phyloP scores from a whole-genome alignment of 2,113 vertebrate genomes.

The Ramphastos sulfuratus region DNA sequence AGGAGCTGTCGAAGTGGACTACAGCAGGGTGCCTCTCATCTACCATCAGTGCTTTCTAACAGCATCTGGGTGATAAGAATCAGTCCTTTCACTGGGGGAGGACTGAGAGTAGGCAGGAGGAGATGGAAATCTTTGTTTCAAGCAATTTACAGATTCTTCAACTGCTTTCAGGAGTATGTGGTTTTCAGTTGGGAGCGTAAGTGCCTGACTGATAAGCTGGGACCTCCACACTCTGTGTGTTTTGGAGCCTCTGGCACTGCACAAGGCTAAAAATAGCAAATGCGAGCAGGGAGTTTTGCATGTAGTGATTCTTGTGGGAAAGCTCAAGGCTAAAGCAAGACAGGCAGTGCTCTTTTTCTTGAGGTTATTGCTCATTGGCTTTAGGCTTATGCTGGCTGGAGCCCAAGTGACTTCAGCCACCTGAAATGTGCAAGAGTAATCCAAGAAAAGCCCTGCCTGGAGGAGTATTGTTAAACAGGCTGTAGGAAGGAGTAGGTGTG shows the following conservation, averaged over 20 bases:
- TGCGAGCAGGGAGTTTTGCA: not conserved
- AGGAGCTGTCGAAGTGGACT: not conserved
- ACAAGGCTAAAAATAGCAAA: not conserved
- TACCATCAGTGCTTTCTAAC: not conserved
- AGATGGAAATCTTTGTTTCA: not conserved
- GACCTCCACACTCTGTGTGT: not conserved
- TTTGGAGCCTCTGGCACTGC: not conserved
- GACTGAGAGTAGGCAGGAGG: not conserved
- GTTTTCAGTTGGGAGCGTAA: not conserved
- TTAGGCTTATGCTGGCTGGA: not conserved
- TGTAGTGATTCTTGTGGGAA: not conserved
- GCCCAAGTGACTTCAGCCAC: conserved; percentile 27
- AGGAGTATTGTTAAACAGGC: not conserved
- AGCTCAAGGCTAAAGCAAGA: not conserved
- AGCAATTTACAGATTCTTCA: not conserved
- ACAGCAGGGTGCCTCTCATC: not conserved
- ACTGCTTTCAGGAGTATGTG: not conserved
- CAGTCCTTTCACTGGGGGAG: not conserved
- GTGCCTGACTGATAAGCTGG: not conserved
- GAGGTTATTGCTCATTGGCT: not conserved
- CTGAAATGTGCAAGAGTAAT: conserved; percentile 11
- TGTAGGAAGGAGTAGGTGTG: not conserved
- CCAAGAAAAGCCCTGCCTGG: conserved; percentile 36
- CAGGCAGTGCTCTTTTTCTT: not conserved
- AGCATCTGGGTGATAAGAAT: not conserved